Percentiles rank a stretch among this genome's conserved stretches.
phyloP scores from a whole-genome alignment of 2,888 invertebrate species.

The Lumbricus terrestris region DNA sequence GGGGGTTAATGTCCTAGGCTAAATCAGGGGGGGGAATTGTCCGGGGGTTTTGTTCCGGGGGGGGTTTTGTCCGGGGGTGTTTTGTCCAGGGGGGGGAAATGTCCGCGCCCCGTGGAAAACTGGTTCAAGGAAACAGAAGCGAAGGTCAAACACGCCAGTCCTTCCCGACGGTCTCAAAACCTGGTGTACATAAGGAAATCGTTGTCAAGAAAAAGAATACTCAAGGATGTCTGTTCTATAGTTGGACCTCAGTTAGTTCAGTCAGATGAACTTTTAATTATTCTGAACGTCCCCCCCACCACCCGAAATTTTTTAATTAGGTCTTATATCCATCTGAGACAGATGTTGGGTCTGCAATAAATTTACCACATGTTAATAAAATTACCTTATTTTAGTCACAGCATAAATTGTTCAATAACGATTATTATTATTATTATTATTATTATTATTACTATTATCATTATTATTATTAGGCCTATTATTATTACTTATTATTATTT shows the following conservation, averaged over 20 bases:
- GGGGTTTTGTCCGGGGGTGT: no score
- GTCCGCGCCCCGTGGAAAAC: no score
- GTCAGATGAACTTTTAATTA: background rate
- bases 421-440: no score
- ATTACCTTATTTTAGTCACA: background rate
- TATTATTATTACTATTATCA: no score
- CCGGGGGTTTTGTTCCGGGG: no score
- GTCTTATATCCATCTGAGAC: background rate
- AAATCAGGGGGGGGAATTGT: no score
- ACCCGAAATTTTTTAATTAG: background rate
- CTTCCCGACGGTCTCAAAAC: background rate
- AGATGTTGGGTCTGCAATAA: background rate
- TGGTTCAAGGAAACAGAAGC: background rate
- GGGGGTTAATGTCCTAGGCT: no score
- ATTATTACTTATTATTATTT: no score
- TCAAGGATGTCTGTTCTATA: background rate
- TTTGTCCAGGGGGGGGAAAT: no score
- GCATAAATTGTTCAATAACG: background rate
- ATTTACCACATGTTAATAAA: background rate
- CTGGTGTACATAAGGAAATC: background rate
- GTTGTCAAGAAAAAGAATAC: background rate
- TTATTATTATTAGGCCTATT: no score
- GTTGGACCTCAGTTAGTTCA: background rate
- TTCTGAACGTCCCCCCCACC: no score
- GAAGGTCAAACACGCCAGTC: background rate